Base-by-base conservation (phyloP, 2,888 invertebrate species). In the Nymphalis c-album region DNA sequence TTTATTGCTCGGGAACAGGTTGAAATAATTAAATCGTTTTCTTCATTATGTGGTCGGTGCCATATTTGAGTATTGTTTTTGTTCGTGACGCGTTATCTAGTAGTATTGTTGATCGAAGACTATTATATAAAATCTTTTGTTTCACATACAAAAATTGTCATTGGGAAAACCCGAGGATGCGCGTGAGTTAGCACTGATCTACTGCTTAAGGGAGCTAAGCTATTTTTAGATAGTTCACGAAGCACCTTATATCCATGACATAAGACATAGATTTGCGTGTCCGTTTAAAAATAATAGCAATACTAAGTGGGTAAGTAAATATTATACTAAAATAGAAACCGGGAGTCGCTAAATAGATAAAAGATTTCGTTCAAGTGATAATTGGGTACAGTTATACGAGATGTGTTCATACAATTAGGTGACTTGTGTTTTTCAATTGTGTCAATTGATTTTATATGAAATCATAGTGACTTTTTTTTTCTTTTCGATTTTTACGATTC, bases 261-360 rank as follows among this genome's bases (percentile, higher is more conserved):
- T 40, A 57, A 40, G 18, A 18, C n/a, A 40, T 18, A 57, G 18
- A 40, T 18, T 57, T 10, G 57, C 10, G 2, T 31, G 53, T 55
- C 1, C 18, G 1, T 18, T 1, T 10, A 18, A 16, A 18, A 18
- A 31, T 8, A 60, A 26, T 8, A 10, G n/a, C 20, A 53, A 35
- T 20, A 20, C 47, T 57, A 63, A 40, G 26, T 47, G 69, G 60
- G 64, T 68, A 47, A 62, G 66, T 71, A 72, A 71, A 72, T 69
- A 72, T 68, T 70, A 65, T 63, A 71, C 71, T 73, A 76, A 79
- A 81, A 77, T 78, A 74, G 80, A 80, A 76, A 73, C 69, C 40
- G 57, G 57, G 40, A 80, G 71, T 68, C 67, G 85, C 85, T 87
- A 87, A 57, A 57, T 81, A 87, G 86, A 86, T 86, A 85, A 84